These are phyloP conservation scores for Pagetopsis macropterus DNA, from an alignment of 2,797 vertebrate genomes.

Conservation along the genomic window DNA sequence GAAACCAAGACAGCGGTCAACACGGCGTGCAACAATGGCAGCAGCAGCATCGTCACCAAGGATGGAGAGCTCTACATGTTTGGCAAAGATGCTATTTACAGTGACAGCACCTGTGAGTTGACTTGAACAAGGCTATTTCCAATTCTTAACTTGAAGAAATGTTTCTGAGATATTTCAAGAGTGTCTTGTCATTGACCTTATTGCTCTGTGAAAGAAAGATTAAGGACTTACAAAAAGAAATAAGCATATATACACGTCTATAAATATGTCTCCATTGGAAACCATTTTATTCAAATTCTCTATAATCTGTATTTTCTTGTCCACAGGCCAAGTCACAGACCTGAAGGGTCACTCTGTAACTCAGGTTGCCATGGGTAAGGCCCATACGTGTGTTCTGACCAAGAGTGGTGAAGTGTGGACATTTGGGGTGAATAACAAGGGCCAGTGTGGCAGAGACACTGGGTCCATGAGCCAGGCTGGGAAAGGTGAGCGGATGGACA, in stretches of 20 bases:
- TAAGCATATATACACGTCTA: background rate
- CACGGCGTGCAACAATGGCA: constrained; percentile 98
- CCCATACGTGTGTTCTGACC: constrained; percentile 96
- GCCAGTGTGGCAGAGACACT: constrained; percentile 97
- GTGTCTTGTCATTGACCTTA: background rate
- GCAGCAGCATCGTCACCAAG: constrained; percentile 98
- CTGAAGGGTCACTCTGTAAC: constrained; percentile 97
- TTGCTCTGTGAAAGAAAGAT: background rate
- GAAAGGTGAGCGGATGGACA: constrained; percentile 85
- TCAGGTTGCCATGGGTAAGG: constrained; percentile 99
- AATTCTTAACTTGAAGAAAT: background rate
- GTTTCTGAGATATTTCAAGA: constrained; percentile 1
- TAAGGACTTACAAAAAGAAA: constrained; percentile 1
- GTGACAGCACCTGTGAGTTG: constrained; percentile 96
- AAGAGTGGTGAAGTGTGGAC: constrained; percentile 99
- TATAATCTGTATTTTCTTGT: constrained; percentile 10
- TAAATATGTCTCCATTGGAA: background rate
- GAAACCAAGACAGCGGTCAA: constrained; percentile 95
- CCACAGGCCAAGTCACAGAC: constrained; percentile 94
- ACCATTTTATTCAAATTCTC: background rate
- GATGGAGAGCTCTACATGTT: constrained; percentile 99
- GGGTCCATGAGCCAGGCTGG: constrained; percentile 96
- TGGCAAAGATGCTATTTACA: constrained; percentile 99
- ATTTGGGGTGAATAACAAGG: constrained; percentile 99
- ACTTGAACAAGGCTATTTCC: constrained; percentile 3